These are phyloP conservation scores for Stenichneumon culpator DNA, from an alignment of 2,888 invertebrate genomes.

Conservation along the genomic window DNA sequence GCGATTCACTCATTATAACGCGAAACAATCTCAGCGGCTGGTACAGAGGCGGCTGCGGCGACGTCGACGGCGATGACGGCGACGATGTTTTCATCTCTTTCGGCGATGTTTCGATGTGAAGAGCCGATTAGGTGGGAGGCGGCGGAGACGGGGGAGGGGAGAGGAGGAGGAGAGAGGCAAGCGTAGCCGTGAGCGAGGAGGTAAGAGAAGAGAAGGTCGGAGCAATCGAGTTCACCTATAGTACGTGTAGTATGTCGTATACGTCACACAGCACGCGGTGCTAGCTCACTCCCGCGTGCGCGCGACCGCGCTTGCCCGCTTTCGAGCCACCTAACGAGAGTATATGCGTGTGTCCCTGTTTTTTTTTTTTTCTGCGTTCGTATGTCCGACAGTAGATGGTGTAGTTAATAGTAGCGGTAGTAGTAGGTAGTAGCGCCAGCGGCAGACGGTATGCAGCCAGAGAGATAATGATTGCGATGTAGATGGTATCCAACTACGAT, in stretches of 20 bases:
- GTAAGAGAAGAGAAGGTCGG: constrained; percentile 66
- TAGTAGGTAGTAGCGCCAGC: background rate
- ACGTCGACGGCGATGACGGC: constrained; percentile 57
- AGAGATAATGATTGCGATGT: background rate
- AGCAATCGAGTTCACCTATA: constrained; percentile 61
- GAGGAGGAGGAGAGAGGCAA: constrained; percentile 52
- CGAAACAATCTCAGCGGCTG: constrained; percentile 58
- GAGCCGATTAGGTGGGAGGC: constrained; percentile 15
- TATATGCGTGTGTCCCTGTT: constrained; percentile 3
- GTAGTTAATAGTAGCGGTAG: background rate
- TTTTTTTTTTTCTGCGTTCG: background rate
- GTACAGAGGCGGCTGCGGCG: constrained; percentile 45
- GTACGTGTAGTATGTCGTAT: constrained; percentile 47
- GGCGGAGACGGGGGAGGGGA: background rate
- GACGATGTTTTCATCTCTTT: constrained; percentile 51
- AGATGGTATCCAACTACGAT: background rate
- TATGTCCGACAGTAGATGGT: background rate
- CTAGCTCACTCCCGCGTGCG: constrained; percentile 43
- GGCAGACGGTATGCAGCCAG: background rate
- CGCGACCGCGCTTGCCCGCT: constrained; percentile 21
- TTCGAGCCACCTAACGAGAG: constrained; percentile 5
- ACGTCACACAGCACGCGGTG: constrained; percentile 66
- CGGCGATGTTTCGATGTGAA: constrained; percentile 57
- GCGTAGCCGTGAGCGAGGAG: constrained; percentile 57
- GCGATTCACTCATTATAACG: constrained; percentile 47